Percentiles rank a stretch among this genome's conserved stretches.
Conservation (phyloP, 1,140 invertebrate genomes). For the Leptinotarsa texana region DNA sequence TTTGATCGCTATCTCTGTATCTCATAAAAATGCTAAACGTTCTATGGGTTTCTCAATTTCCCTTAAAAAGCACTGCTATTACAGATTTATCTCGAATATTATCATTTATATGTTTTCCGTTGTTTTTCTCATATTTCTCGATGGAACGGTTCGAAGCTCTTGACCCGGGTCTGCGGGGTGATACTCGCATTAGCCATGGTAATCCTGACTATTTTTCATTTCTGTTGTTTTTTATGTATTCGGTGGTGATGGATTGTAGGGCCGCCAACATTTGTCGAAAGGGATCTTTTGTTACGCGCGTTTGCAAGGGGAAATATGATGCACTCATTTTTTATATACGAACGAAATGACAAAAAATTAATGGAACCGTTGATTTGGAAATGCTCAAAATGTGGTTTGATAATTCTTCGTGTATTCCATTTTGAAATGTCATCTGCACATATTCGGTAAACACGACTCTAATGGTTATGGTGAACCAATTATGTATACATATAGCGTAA, state of each 20-base stretch:
- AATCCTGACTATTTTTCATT: slow-evolving; percentile 18
- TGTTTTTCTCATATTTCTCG: background rate
- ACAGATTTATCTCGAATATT: slow-evolving; percentile 37
- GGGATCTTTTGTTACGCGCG: background rate
- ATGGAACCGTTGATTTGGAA: too few species aligned
- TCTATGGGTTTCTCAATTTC: slow-evolving; percentile 22
- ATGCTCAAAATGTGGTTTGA: too few species aligned
- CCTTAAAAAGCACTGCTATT: slow-evolving; percentile 29
- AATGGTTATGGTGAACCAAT: too few species aligned
- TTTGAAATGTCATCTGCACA: too few species aligned
- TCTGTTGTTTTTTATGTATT: slow-evolving; percentile 16
- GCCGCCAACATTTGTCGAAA: background rate
- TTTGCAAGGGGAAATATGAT: slow-evolving; percentile 2
- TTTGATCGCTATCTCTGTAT: background rate
- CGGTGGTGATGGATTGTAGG: slow-evolving; percentile 4
- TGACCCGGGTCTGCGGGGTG: slow-evolving; percentile 8
- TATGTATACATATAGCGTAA: too few species aligned
- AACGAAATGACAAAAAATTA: too few species aligned
- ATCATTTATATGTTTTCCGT: slow-evolving; percentile 37
- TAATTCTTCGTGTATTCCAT: too few species aligned
- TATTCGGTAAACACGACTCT: too few species aligned
- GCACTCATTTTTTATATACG: too few species aligned
- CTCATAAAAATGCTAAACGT: slow-evolving; percentile 39
- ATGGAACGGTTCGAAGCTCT: slow-evolving; percentile 1
- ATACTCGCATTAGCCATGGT: slow-evolving; percentile 7